Percentiles rank a stretch among this genome's conserved stretches.
These are phyloP conservation scores for Ptilorrhoa leucosticta DNA, from an alignment of 2,113 vertebrate genomes.

Conservation along the genomic window DNA sequence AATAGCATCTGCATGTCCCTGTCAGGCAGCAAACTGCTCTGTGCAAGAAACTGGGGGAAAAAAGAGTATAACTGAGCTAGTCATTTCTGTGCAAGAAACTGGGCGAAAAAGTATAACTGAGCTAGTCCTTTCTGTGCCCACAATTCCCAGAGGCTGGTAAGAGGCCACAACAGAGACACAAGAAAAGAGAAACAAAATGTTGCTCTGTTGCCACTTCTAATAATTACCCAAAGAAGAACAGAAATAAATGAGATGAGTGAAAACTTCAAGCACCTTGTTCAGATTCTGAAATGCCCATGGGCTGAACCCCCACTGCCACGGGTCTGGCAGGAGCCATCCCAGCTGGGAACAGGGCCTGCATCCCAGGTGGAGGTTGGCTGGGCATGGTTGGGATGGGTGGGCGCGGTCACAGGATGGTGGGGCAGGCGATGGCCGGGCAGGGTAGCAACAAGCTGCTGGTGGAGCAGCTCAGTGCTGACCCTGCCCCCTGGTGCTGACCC, in stretches of 20 bases:
- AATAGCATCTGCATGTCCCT: background rate
- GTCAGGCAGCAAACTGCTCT: background rate
- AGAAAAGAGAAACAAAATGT: background rate
- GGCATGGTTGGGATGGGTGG: no score
- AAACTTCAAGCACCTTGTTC: background rate
- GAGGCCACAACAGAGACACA: background rate
- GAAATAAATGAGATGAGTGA: background rate
- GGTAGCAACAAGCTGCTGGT: background rate
- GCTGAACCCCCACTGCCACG: rapidly evolving
- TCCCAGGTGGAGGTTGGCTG: rapidly evolving
- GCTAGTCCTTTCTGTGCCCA: background rate
- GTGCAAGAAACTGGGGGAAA: background rate
- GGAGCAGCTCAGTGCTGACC: background rate
- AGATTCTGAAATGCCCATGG: background rate
- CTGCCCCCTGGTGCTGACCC: background rate
- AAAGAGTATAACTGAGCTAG: background rate
- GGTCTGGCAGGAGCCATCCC: background rate
- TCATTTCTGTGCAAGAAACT: background rate
- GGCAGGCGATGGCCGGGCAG: background rate
- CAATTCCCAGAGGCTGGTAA: rapidly evolving
- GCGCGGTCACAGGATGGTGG: background rate
- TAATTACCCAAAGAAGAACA: background rate
- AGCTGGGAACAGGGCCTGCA: background rate
- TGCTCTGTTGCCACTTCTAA: background rate
- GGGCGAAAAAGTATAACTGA: background rate